Percentiles rank a stretch among this genome's conserved stretches.
Evolutionary conservation across 2,888 invertebrate species (phyloP).

Genomic region (Muscina levida): DNA sequence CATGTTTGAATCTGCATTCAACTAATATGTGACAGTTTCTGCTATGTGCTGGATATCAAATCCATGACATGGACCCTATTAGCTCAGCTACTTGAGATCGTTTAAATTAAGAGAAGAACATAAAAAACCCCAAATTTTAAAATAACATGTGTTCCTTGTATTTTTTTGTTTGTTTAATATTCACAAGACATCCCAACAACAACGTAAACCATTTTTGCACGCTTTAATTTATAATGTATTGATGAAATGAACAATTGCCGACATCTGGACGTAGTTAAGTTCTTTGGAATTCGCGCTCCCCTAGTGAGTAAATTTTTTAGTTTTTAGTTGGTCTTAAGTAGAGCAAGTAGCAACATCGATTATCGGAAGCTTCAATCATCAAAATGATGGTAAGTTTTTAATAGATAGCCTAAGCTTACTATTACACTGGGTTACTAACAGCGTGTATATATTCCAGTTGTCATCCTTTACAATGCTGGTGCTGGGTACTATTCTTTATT

Average conservation of each 20-base stretch:
- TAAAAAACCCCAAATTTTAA: neutral
- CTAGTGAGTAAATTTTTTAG: conserved; percentile 31
- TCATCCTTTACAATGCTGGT: conserved; percentile 62
- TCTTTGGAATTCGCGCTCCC: conserved; percentile 33
- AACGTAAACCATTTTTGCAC: conserved; percentile 37
- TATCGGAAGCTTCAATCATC: neutral
- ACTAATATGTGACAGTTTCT: too few relatives aligned
- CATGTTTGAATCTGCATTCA: too few relatives aligned
- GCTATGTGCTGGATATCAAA: too few relatives aligned
- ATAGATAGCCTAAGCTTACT: too few relatives aligned
- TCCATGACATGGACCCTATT: too few relatives aligned
- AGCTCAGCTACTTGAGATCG: too few relatives aligned
- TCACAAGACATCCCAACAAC: neutral
- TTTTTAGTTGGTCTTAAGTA: conserved; percentile 51
- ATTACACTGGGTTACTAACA: too few relatives aligned
- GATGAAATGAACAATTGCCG: conserved; percentile 66
- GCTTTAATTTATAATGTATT: conserved; percentile 40
- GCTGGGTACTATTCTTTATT: conserved; percentile 57
- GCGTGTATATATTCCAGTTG: conserved; percentile 63
- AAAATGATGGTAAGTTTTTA: conserved; percentile 55
- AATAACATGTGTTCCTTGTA: neutral
- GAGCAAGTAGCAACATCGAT: conserved; percentile 34
- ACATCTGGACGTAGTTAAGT: conserved; percentile 63
- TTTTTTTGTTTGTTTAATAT: neutral
- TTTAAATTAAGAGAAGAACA: too few relatives aligned